These are phyloP conservation scores for Melinaea marsaeus DNA, from an alignment of 2,888 invertebrate genomes.

Conservation along the genomic window DNA sequence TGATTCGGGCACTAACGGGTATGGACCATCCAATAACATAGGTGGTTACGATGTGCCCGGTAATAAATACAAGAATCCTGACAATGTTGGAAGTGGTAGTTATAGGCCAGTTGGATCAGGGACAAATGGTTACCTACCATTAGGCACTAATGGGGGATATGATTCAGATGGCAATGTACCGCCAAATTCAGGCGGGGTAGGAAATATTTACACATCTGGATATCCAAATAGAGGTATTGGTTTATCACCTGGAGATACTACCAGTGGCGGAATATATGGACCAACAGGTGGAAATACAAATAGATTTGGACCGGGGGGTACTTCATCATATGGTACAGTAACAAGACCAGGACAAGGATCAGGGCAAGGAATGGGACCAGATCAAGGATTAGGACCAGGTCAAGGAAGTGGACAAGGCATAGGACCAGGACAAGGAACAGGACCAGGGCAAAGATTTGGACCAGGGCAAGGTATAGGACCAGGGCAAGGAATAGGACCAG, in stretches of 20 bases:
- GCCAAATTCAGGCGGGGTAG: too few relatives aligned
- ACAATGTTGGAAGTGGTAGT: slow-evolving; percentile 9
- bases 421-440: not conserved
- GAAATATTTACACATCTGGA: too few relatives aligned
- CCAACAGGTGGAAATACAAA: slow-evolving; percentile 12
- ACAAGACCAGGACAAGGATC: slow-evolving; percentile 64
- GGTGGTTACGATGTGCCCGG: not conserved
- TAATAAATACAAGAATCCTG: slow-evolving; percentile 12
- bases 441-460: slow-evolving; percentile 39
- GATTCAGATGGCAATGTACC: not conserved
- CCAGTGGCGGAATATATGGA: slow-evolving; percentile 5
- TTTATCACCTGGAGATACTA: slow-evolving; percentile 9
- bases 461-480: slow-evolving; percentile 35
- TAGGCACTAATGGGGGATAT: slow-evolving; percentile 11
- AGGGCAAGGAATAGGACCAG: slow-evolving; percentile 66
- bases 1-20: not conserved
- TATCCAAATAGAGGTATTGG: slow-evolving; percentile 7
- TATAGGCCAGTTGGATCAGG: slow-evolving; percentile 20
- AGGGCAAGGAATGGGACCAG: slow-evolving; percentile 33
- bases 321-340: not conserved
- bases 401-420: not conserved
- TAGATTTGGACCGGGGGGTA: slow-evolving; percentile 10
- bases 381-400: slow-evolving; percentile 5
- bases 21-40: too few relatives aligned
- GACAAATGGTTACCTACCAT: slow-evolving; percentile 11